Conservation (phyloP, 2,888 invertebrate genomes). For the Pandemis corylana region DNA sequence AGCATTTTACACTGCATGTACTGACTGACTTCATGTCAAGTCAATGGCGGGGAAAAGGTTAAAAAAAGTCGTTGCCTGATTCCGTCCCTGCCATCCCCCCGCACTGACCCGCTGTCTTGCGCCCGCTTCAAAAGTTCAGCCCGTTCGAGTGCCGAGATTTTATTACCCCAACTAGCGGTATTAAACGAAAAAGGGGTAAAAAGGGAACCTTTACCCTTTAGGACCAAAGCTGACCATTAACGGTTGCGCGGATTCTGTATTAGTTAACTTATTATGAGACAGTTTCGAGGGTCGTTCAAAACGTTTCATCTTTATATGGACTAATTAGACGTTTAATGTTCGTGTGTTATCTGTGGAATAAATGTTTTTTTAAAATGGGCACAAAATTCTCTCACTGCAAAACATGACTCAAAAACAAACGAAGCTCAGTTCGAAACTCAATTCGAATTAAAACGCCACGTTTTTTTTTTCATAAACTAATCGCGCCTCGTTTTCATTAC, state of each 20-base stretch:
- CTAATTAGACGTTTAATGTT: constrained; percentile 23
- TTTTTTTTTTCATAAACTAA: background rate
- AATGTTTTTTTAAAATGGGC: background rate
- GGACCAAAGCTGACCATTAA: constrained; percentile 78
- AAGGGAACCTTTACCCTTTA: constrained; percentile 71
- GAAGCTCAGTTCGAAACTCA: background rate
- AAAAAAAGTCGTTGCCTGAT: constrained; percentile 42
- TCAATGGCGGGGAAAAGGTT: background rate
- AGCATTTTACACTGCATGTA: too few relatives aligned
- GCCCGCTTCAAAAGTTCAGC: constrained; percentile 84
- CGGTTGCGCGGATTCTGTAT: constrained; percentile 76
- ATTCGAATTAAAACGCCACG: background rate
- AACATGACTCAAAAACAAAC: background rate
- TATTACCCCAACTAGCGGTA: constrained; percentile 81
- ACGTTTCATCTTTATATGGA: constrained; percentile 8
- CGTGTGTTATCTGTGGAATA: background rate
- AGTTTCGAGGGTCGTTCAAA: constrained; percentile 57
- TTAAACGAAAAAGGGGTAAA: constrained; percentile 78
- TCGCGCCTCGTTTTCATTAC: background rate
- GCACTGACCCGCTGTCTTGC: constrained; percentile 82
- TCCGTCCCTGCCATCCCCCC: constrained; percentile 77
- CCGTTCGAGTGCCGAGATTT: constrained; percentile 85
- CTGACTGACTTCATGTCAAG: too few relatives aligned
- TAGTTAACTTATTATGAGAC: constrained; percentile 79
- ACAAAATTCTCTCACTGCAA: background rate